A percentile compares a stretch with the other conserved stretches of the same genome.
Conservation (phyloP, 1,140 invertebrate genomes). For the Zaprionus tsacasi region DNA sequence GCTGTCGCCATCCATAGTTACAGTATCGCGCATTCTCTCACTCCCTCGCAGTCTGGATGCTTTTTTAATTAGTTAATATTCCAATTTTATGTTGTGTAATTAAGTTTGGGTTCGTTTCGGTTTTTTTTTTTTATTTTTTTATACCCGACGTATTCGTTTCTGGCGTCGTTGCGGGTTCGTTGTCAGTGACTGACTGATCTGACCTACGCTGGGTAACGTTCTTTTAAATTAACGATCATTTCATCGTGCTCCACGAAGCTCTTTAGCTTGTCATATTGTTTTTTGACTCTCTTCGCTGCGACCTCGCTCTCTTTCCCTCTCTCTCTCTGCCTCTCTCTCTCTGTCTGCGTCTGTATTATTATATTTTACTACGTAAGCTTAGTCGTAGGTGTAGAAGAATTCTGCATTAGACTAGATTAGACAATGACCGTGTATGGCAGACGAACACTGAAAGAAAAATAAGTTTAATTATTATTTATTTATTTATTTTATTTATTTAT, state of each 20-base stretch:
- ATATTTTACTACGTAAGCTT: constrained; percentile 25
- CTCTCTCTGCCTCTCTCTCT: constrained; percentile 5
- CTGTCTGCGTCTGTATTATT: constrained; percentile 35
- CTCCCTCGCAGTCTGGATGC: constrained; percentile 25
- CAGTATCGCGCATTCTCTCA: constrained; percentile 48
- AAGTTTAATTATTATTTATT: no score
- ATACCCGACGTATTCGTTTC: constrained; percentile 50
- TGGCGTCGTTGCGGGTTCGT: constrained; percentile 68
- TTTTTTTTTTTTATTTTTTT: constrained; percentile 47
- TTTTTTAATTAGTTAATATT: constrained; percentile 77
- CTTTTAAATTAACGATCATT: constrained; percentile 78
- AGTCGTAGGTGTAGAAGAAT: constrained; percentile 25
- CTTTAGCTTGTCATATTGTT: constrained; percentile 31
- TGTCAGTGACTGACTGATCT: constrained; percentile 74
- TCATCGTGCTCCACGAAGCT: constrained; percentile 37
- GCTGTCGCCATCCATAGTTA: constrained; percentile 58
- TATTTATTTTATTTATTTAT: no score
- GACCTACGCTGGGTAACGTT: constrained; percentile 67
- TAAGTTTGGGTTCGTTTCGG: constrained; percentile 55
- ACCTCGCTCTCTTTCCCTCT: constrained; percentile 1
- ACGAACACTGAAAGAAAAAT: constrained; percentile 60
- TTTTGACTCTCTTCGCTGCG: background rate
- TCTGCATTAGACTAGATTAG: constrained; percentile 57
- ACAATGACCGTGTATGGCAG: constrained; percentile 35
- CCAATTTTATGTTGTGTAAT: constrained; percentile 64